Percentiles rank a stretch among this genome's conserved stretches.
Evolutionary conservation across 2,888 invertebrate species (phyloP).

Genomic region (Ectropis crepuscularia): DNA sequence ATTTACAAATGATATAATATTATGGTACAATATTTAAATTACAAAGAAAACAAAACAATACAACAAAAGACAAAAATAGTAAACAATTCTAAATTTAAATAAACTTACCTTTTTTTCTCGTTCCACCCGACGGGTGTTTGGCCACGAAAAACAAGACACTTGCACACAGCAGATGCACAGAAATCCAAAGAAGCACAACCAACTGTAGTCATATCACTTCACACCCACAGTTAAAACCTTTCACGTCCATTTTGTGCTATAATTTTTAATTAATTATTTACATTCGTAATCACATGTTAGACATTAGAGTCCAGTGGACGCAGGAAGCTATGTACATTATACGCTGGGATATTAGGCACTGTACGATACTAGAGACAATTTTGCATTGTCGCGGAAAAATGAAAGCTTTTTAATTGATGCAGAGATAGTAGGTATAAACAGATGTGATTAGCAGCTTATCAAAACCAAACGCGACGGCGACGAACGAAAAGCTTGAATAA

Average conservation of each 20-base stretch:
- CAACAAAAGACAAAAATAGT: constrained; percentile 7
- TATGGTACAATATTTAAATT: too few species aligned
- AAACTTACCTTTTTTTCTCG: constrained; percentile 19
- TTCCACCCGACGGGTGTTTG: constrained; percentile 5
- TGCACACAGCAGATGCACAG: constrained; percentile 40
- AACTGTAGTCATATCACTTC: constrained; percentile 58
- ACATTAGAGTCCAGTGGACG: constrained; percentile 37
- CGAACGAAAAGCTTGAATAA: constrained; percentile 47
- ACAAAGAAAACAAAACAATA: not conserved
- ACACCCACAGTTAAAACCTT: constrained; percentile 68
- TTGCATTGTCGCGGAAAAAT: constrained; percentile 29
- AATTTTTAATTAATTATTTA: constrained; percentile 70
- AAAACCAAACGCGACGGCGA: constrained; percentile 49
- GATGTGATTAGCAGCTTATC: constrained; percentile 42
- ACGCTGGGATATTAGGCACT: not conserved
- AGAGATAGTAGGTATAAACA: constrained; percentile 38
- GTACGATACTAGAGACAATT: constrained; percentile 54
- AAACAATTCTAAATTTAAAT: constrained; percentile 15
- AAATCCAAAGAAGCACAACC: constrained; percentile 44
- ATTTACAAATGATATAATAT: not conserved
- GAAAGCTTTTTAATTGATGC: constrained; percentile 31
- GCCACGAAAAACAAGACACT: constrained; percentile 36
- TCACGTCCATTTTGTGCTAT: constrained; percentile 74
- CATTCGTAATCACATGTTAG: constrained; percentile 75
- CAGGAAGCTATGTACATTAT: constrained; percentile 31